Conservation (phyloP, 2,888 invertebrate species). For the Noctua pronuba region DNA sequence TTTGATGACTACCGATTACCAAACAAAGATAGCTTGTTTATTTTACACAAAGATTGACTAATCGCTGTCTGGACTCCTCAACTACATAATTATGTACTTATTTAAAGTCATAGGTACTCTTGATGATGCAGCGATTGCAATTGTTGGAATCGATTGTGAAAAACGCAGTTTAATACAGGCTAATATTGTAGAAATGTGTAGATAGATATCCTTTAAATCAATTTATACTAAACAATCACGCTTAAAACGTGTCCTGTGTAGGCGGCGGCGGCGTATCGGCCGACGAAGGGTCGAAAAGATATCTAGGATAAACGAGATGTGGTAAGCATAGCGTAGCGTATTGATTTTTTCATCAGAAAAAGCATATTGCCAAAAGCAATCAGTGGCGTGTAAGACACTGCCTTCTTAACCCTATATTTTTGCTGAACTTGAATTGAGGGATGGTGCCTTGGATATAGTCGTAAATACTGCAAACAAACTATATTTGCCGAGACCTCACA, state of each 20-base stretch:
- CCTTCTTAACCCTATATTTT: neutral
- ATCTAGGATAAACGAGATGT: neutral
- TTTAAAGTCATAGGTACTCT: constrained; percentile 4
- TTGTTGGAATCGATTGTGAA: neutral
- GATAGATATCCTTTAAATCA: neutral
- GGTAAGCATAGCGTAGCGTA: neutral
- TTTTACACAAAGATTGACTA: constrained; percentile 34
- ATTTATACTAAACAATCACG: neutral
- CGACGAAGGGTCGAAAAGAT: neutral
- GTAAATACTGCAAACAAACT: neutral
- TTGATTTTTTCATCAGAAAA: neutral
- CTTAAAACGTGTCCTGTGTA: neutral
- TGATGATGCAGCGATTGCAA: neutral
- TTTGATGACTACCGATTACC: constrained; percentile 42
- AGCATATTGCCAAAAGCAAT: neutral
- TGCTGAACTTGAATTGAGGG: too few relatives aligned
- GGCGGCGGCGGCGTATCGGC: neutral
- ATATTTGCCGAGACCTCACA: neutral
- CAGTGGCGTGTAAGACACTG: neutral
- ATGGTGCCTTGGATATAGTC: too few relatives aligned
- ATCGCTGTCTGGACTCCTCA: constrained; percentile 7
- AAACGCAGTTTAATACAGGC: neutral
- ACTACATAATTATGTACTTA: neutral
- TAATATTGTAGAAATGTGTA: neutral
- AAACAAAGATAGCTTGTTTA: constrained; percentile 36